Base-by-base conservation (phyloP, 2,113 vertebrate species). In the Callithrix jacchus region DNA sequence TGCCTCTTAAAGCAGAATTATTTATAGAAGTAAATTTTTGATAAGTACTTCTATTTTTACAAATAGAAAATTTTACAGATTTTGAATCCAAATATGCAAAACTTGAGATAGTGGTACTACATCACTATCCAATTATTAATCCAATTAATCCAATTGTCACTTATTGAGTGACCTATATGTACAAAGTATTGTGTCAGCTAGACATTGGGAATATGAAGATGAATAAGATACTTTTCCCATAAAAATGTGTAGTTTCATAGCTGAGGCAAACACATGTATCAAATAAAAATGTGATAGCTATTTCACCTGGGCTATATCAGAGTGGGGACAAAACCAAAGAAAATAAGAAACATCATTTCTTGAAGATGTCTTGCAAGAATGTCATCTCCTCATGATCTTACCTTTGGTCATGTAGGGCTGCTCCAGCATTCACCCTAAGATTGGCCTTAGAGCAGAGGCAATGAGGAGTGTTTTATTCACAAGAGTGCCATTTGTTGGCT, bases 1-100 rank as follows among this genome's bases (percentile, higher is more conserved):
- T 87, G 79, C 6, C 18, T 89, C 71, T 97, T 91, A 93, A 94
- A 71, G 52, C 6, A 87, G n/a, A 86, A 97, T 80, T 81, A 49
- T 71, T 91, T 97, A 35, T 35, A 71, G 18, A 66, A 81, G 30
- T 79, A 45, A 17, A 35, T 92, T 81, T 92, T 87, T 94, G 2
- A n/a, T 66, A 88, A 61, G 61, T 87, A 25, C 6, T 84, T 84
- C 45, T 86, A 64, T 86, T 95, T 89, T 89, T 45, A 61, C 32
- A 97, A 80, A 73, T 14, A 70, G 45, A 64, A 93, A 90, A 89
- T 37, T 37, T 42, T 87, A 40, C 2, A 66, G 25, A 0, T 61
- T 96, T 85, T 74, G 81, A 91, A 94, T 21, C 21, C 32, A 94
- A 58, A 85, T 92, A 90, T 3, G 95, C 30, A 74, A 91, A 52